Percentiles rank a stretch among this genome's conserved stretches.
Conservation (phyloP, 2,888 invertebrate species). For the Sepiola atlantica region DNA sequence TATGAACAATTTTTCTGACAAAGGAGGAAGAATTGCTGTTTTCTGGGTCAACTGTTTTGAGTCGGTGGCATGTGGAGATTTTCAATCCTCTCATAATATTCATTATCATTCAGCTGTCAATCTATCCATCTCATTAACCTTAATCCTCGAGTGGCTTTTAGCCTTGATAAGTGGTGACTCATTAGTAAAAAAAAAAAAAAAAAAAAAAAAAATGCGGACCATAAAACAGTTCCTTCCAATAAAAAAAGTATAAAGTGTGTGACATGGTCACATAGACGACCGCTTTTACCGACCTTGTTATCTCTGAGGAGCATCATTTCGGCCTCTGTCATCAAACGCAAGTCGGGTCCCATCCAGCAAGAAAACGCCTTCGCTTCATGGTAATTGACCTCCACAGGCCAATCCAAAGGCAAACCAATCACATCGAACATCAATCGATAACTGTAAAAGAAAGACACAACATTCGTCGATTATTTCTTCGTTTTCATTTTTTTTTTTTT, state of each 20-base stretch:
- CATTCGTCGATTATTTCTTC: not conserved
- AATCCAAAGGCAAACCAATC: slow-evolving; percentile 70
- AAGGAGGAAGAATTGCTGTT: no score
- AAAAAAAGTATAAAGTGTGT: not conserved
- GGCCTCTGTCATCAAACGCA: slow-evolving; percentile 70
- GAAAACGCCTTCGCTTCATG: slow-evolving; percentile 74
- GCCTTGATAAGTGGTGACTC: no score
- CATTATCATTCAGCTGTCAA: no score
- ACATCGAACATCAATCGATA: slow-evolving; percentile 72
- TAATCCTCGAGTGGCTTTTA: no score
- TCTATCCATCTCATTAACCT: no score
- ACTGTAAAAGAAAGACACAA: slow-evolving; percentile 55
- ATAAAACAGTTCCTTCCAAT: not conserved
- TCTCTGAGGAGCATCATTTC: slow-evolving; percentile 70
- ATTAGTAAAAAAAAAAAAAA: no score
- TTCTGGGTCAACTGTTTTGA: no score
- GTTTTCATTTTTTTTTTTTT: no score
- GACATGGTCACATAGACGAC: not conserved
- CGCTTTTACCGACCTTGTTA: slow-evolving; percentile 56
- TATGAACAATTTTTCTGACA: no score
- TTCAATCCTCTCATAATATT: no score
- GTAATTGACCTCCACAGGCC: slow-evolving; percentile 73
- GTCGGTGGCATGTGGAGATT: no score
- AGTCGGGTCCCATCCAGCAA: slow-evolving; percentile 70
- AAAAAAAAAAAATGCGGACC: not conserved